Evolutionary conservation across 2,797 vertebrate species (phyloP).

Genomic region (Acanthopagrus latus): DNA sequence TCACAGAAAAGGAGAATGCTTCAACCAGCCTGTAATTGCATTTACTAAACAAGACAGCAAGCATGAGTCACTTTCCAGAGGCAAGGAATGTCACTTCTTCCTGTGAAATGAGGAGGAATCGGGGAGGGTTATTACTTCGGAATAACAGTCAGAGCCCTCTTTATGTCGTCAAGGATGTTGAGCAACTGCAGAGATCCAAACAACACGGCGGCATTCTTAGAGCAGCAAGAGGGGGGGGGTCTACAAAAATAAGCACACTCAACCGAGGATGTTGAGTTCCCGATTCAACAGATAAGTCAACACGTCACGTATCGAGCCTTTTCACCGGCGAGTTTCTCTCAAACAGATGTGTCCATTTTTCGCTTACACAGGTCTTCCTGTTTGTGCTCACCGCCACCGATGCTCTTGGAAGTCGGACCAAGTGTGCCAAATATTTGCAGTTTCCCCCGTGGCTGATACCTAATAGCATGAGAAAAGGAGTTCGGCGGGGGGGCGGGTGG

Average conservation of each 20-base stretch:
- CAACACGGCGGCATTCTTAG: constrained; percentile 39
- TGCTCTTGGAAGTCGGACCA: constrained; percentile 69
- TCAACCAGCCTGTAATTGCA: constrained; percentile 64
- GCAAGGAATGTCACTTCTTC: constrained; percentile 75
- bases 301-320: constrained; percentile 38
- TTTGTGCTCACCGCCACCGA: constrained; percentile 71
- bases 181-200: constrained; percentile 62
- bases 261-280: constrained; percentile 60
- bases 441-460: constrained; percentile 80
- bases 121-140: constrained; percentile 41
- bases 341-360: constrained; percentile 60
- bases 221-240: constrained; percentile 54
- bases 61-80: constrained; percentile 74
- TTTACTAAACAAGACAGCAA: constrained; percentile 72
- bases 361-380: constrained; percentile 75
- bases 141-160: constrained; percentile 63
- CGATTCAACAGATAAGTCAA: constrained; percentile 57
- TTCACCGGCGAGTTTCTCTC: constrained; percentile 32
- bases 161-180: constrained; percentile 63
- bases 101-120: constrained; percentile 57
- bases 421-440: constrained; percentile 83
- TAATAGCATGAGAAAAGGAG: constrained; percentile 85
- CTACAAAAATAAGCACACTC: constrained; percentile 65
- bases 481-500: constrained; percentile 51
- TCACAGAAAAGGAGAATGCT: constrained; percentile 50